A percentile compares a stretch with the other conserved stretches of the same genome.
These are phyloP conservation scores for Conus betulinus DNA, from an alignment of 1,140 invertebrate species.

Conservation along the genomic window DNA sequence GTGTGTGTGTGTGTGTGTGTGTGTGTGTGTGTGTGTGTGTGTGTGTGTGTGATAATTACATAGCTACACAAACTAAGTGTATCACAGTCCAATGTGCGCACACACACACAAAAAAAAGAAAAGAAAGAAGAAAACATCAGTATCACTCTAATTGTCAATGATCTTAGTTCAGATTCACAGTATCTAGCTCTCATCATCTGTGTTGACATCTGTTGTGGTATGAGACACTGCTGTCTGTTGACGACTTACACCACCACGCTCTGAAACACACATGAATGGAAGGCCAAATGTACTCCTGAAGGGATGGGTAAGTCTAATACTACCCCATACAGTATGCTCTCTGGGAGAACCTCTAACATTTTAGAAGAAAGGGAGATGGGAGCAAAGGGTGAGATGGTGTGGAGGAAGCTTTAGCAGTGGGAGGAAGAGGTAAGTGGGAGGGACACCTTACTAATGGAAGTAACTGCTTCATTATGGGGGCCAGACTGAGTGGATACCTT, in stretches of 20 bases:
- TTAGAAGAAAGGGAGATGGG: too few relatives aligned
- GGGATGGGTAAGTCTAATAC: too few relatives aligned
- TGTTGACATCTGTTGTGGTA: slow-evolving; percentile 61
- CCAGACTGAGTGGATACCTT: too few relatives aligned
- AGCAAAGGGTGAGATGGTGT: too few relatives aligned
- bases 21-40: not conserved
- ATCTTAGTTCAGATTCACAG: not conserved
- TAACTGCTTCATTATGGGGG: too few relatives aligned
- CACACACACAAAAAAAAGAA: not conserved
- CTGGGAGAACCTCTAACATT: too few relatives aligned
- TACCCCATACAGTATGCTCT: too few relatives aligned
- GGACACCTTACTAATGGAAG: too few relatives aligned
- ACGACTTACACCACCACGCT: slow-evolving; percentile 58
- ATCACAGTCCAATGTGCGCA: not conserved
- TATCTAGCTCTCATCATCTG: slow-evolving; percentile 42
- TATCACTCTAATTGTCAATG: not conserved
- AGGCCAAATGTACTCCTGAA: too few relatives aligned
- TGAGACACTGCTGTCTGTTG: slow-evolving; percentile 63
- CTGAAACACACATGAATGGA: slow-evolving; percentile 28
- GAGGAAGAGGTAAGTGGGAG: too few relatives aligned
- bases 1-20: not conserved
- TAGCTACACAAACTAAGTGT: not conserved
- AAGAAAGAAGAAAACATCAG: not conserved
- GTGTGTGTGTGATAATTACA: not conserved
- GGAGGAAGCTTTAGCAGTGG: too few relatives aligned